These are phyloP conservation scores for Anorthoa munda DNA, from an alignment of 2,888 invertebrate genomes.

Conservation along the genomic window DNA sequence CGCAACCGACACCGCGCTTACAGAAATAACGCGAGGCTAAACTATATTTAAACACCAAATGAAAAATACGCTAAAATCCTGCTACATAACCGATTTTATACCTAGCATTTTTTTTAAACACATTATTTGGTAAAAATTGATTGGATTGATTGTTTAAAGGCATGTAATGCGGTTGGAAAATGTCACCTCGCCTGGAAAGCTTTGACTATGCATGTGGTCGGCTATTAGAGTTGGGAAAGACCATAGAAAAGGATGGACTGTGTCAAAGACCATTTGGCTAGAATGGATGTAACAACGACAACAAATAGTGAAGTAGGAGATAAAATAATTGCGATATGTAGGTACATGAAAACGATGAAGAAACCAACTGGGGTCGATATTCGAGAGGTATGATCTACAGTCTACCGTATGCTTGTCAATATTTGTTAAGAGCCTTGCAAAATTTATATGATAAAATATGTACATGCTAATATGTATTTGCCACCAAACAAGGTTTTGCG, in stretches of 20 bases:
- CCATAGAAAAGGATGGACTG: not conserved
- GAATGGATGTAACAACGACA: not conserved
- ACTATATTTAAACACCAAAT: slow-evolving; percentile 69
- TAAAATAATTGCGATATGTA: not conserved
- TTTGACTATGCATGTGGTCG: not conserved
- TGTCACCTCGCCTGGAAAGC: too few relatives aligned
- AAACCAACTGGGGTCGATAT: slow-evolving; percentile 9
- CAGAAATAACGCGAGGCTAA: slow-evolving; percentile 85
- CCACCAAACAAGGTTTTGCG: slow-evolving; percentile 1
- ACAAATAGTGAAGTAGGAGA: not conserved
- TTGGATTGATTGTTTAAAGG: too few relatives aligned
- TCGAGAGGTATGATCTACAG: not conserved
- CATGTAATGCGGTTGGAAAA: not conserved
- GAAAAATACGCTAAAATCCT: slow-evolving; percentile 44
- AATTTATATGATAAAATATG: not conserved
- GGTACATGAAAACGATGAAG: not conserved
- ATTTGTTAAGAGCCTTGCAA: slow-evolving; percentile 7
- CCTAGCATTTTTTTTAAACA: slow-evolving; percentile 4
- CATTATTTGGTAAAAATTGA: not conserved
- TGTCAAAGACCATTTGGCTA: not conserved
- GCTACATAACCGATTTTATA: slow-evolving; percentile 24
- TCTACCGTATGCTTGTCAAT: not conserved
- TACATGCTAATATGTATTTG: not conserved
- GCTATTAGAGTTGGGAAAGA: not conserved
- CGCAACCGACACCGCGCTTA: slow-evolving; percentile 71